Evolutionary conservation across 2,113 vertebrate species (phyloP).

Genomic region (Desmodus rotundus): DNA sequence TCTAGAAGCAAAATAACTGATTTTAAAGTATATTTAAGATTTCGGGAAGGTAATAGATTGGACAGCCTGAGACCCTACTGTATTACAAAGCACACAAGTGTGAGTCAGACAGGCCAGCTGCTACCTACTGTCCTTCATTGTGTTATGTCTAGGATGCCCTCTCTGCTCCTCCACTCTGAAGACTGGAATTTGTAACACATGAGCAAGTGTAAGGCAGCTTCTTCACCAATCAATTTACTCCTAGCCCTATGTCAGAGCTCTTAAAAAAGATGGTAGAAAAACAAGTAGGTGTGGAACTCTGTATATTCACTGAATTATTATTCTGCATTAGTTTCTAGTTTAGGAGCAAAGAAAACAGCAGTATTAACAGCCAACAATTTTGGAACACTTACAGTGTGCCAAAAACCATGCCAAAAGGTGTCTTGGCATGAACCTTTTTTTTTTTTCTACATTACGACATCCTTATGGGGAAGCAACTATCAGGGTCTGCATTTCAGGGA

Average conservation of each 20-base stretch:
- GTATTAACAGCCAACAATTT: neutral
- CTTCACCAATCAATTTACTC: neutral
- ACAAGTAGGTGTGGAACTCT: neutral
- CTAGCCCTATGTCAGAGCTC: neutral
- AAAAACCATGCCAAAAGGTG: neutral
- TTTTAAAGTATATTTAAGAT: neutral
- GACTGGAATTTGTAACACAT: neutral
- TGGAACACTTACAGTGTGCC: neutral
- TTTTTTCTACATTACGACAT: neutral
- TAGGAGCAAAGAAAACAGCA: neutral
- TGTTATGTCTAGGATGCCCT: neutral
- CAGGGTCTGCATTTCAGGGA: neutral
- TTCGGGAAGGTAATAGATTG: neutral
- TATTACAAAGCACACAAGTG: neutral
- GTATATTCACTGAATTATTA: neutral
- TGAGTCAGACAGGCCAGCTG: neutral
- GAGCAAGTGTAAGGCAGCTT: neutral
- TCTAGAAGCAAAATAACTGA: constrained; percentile 29
- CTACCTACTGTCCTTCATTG: neutral
- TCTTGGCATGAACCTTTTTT: neutral
- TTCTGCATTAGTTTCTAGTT: neutral
- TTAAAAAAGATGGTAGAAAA: neutral
- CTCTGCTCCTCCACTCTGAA: neutral
- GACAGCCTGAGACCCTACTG: neutral
- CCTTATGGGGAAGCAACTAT: neutral